Percentiles rank a stretch among this genome's conserved stretches.
Evolutionary conservation across 2,797 vertebrate genomes (phyloP).

Genomic region (Takifugu ocellatus): DNA sequence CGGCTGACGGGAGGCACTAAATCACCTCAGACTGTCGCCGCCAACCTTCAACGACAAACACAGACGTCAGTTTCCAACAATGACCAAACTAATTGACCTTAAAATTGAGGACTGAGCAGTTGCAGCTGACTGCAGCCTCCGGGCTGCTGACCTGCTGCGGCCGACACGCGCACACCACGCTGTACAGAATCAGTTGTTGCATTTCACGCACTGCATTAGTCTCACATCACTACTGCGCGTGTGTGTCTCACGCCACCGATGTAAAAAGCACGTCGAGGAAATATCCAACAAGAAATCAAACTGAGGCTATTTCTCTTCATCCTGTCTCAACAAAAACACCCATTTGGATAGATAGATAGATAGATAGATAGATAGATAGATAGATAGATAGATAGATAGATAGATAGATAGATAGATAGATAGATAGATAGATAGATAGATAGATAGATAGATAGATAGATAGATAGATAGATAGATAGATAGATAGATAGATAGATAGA

Average conservation of each 20-base stretch:
- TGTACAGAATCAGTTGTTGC: conserved; percentile 2
- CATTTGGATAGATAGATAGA: no score
- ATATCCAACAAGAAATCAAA: conserved; percentile 27
- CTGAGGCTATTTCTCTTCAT: conserved; percentile 14
- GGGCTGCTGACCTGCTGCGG: conserved; percentile 25
- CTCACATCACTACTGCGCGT: not conserved
- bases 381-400: no score
- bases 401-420: conserved; percentile 1
- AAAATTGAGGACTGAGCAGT: conserved; percentile 28
- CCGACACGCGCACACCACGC: conserved; percentile 4
- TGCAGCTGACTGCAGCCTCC: conserved; percentile 18
- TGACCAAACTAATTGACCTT: conserved; percentile 40
- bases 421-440: not conserved
- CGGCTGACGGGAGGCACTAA: conserved; percentile 2
- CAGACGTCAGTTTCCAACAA: conserved; percentile 6
- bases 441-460: no score
- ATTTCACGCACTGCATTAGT: not conserved
- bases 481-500: not conserved
- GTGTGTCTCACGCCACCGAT: not conserved
- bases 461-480: no score
- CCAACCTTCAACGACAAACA: conserved; percentile 17
- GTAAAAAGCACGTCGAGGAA: conserved; percentile 16
- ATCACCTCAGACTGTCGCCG: not conserved
- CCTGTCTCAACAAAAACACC: not conserved
- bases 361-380: no score